Conservation (phyloP, 2,888 invertebrate species). For the Yponomeuta plumbellus region DNA sequence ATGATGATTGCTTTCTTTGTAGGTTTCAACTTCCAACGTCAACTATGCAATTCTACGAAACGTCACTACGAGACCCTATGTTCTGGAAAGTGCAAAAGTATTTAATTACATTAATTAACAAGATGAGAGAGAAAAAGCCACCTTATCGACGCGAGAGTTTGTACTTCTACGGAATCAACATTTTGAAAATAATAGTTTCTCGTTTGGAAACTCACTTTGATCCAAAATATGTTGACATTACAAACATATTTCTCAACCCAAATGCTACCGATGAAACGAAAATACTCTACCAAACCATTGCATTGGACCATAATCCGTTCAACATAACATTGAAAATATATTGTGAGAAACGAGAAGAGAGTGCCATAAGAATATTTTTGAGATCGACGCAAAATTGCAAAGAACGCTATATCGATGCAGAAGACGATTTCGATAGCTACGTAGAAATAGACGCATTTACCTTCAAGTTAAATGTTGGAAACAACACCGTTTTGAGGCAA, state of each 20-base stretch:
- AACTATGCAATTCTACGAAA: slow-evolving; percentile 12
- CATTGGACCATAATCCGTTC: slow-evolving; percentile 1
- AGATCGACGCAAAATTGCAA: not conserved
- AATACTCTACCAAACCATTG: not conserved
- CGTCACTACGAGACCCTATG: slow-evolving; percentile 13
- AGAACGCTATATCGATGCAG: not conserved
- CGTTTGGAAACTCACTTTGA: slow-evolving; percentile 12
- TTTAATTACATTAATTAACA: slow-evolving; percentile 6
- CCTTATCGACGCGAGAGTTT: slow-evolving; percentile 13
- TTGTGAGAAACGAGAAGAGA: not conserved
- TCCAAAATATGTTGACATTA: slow-evolving; percentile 6
- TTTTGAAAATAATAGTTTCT: slow-evolving; percentile 8
- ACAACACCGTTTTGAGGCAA: slow-evolving; percentile 11
- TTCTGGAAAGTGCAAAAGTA: slow-evolving; percentile 14
- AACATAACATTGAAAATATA: slow-evolving; percentile 12
- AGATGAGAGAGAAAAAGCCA: not conserved
- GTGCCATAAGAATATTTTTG: slow-evolving; percentile 15
- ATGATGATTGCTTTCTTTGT: slow-evolving; percentile 1
- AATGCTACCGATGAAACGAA: not conserved
- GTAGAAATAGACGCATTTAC: slow-evolving; percentile 15
- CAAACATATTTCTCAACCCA: not conserved
- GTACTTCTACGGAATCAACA: slow-evolving; percentile 14
- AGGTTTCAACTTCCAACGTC: not conserved
- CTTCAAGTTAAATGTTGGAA: slow-evolving; percentile 4
- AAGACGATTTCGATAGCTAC: not conserved